Conservation (phyloP, 30 jellyfish, hydroid and myxozoan species). For the Sanderia malayensis region DNA sequence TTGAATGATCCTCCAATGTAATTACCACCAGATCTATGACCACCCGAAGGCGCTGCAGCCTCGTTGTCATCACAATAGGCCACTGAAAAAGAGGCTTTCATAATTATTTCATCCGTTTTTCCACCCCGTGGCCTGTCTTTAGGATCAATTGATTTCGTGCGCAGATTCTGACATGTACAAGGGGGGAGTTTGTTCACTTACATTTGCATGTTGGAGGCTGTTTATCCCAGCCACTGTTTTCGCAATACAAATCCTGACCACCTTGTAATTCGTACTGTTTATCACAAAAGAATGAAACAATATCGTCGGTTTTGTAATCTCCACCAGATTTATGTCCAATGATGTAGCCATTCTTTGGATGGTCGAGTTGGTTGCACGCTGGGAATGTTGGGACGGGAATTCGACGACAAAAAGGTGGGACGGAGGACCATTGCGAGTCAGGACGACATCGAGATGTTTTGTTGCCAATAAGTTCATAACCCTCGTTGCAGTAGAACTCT, state of each 20-base stretch:
- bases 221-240: conserved; percentile 28
- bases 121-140: no score
- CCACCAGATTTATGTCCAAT: not conserved
- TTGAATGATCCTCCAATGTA: conserved; percentile 12
- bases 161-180: no score
- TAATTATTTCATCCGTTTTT: no score
- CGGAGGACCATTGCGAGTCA: conserved; percentile 36
- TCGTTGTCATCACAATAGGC: conserved; percentile 34
- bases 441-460: conserved; percentile 13
- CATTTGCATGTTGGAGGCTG: conserved; percentile 54
- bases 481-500: conserved; percentile 23
- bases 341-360: conserved; percentile 20
- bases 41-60: conserved; percentile 45
- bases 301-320: conserved; percentile 4
- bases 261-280: conserved; percentile 34
- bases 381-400: not conserved
- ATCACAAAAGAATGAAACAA: conserved; percentile 11
- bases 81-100: no score
- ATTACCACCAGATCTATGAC: conserved; percentile 37
- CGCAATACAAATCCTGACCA: conserved; percentile 2
- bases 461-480: conserved; percentile 33
- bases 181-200: no score
- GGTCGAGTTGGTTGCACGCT: not conserved
- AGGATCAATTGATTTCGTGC: no score
- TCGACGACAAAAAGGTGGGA: not conserved